These are phyloP conservation scores for Rhimphoctona megacephalus DNA, from an alignment of 2,888 invertebrate genomes.

Conservation along the genomic window DNA sequence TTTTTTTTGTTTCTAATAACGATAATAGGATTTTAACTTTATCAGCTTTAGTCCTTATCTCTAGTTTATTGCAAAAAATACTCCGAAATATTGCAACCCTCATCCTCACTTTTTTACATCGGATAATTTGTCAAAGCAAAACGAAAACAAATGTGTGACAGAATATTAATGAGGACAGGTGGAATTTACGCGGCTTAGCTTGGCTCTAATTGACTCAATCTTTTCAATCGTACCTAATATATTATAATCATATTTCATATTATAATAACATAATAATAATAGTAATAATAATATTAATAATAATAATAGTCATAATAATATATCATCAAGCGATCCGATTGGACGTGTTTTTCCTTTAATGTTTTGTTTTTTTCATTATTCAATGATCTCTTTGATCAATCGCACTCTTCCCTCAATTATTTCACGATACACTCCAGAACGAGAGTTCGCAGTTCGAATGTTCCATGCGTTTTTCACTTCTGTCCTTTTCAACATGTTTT, in stretches of 20 bases:
- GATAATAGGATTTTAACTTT: not conserved
- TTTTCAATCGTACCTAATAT: constrained; percentile 62
- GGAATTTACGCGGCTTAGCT: constrained; percentile 70
- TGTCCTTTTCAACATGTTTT: not conserved
- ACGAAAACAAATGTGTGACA: constrained; percentile 79
- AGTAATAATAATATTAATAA: constrained; percentile 59
- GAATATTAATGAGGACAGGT: constrained; percentile 76
- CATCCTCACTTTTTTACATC: constrained; percentile 62
- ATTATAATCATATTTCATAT: constrained; percentile 49
- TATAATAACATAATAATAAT: constrained; percentile 50
- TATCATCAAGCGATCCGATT: constrained; percentile 77
- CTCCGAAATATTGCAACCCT: not conserved
- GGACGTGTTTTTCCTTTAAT: constrained; percentile 58
- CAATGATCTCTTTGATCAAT: constrained; percentile 73
- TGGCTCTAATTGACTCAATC: constrained; percentile 69
- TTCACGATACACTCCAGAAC: not conserved
- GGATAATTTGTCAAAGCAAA: constrained; percentile 59
- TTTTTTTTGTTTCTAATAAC: not conserved
- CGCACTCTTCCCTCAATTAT: constrained; percentile 20
- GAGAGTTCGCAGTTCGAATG: not conserved
- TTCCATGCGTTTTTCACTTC: not conserved
- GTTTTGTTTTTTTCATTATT: constrained; percentile 40
- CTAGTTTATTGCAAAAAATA: not conserved
- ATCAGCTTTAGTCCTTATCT: too few relatives aligned
- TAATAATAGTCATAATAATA: constrained; percentile 64